Conservation (phyloP, 2,797 vertebrate genomes). For the Calcarius lapponicus region DNA sequence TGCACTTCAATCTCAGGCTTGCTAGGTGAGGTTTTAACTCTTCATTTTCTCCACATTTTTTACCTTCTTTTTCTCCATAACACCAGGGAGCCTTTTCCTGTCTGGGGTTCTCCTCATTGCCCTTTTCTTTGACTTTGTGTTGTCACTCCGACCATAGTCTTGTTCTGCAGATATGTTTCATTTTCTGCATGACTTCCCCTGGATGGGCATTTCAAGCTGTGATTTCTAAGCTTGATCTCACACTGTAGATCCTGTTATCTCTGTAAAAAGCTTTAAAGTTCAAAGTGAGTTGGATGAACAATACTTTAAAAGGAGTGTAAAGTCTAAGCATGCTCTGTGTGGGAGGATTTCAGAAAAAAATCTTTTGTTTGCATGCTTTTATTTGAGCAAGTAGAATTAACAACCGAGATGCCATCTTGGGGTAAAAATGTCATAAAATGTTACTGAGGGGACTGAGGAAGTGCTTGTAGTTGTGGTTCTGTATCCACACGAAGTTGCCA, state of each 20-base stretch:
- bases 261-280: conserved; percentile 76
- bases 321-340: conserved; percentile 27
- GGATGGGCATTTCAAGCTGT: conserved; percentile 79
- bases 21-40: conserved; percentile 51
- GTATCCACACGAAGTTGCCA: accelerated
- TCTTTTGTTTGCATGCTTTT: neutral
- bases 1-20: conserved; percentile 15
- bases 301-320: conserved; percentile 64
- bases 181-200: conserved; percentile 79
- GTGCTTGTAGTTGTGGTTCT: neutral
- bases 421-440: neutral
- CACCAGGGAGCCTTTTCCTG: conserved; percentile 54
- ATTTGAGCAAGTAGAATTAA: neutral
- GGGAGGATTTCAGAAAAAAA: neutral
- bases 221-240: conserved; percentile 77
- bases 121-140: conserved; percentile 74
- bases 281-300: conserved; percentile 74
- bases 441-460: neutral
- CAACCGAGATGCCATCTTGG: neutral
- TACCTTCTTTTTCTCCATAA: conserved; percentile 17
- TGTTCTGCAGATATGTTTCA: conserved; percentile 77
- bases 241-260: conserved; percentile 72
- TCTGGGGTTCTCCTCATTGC: conserved; percentile 47
- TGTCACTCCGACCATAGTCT: conserved; percentile 67
- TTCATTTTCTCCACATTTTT: neutral